phyloP scores from a whole-genome alignment of 2,797 vertebrate species.

The Ambastaia sidthimunki region DNA sequence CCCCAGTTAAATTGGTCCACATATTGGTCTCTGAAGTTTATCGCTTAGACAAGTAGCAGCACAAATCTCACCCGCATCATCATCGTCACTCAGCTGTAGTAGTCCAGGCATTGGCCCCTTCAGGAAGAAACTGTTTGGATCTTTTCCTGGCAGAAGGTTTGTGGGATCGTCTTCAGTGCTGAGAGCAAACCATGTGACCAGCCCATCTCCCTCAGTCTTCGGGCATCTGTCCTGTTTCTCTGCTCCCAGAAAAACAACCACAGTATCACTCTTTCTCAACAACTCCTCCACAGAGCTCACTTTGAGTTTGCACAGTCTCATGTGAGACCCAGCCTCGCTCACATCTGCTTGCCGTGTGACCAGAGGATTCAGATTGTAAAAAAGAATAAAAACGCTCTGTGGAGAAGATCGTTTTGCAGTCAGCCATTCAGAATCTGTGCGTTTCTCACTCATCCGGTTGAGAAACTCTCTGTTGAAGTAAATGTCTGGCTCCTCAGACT shows the following conservation, averaged over 20 bases:
- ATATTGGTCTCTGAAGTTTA: no score
- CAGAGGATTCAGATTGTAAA: slow-evolving; percentile 86
- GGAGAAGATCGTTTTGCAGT: slow-evolving; percentile 76
- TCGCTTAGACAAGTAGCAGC: no score
- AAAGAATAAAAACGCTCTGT: slow-evolving; percentile 84
- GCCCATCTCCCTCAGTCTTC: slow-evolving; percentile 68
- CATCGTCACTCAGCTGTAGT: slow-evolving; percentile 84
- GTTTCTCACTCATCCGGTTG: slow-evolving; percentile 86
- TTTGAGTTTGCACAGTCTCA: slow-evolving; percentile 80
- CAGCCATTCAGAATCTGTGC: slow-evolving; percentile 84
- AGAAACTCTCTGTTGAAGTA: slow-evolving; percentile 87
- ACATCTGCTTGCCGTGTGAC: slow-evolving; percentile 66
- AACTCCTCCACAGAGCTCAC: slow-evolving; percentile 77
- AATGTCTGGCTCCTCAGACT: slow-evolving; percentile 73
- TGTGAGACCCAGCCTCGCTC: slow-evolving; percentile 66
- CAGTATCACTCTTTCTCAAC: slow-evolving; percentile 71
- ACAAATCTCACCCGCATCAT: slow-evolving; percentile 86
- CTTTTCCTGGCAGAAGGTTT: slow-evolving; percentile 76
- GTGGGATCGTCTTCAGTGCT: slow-evolving; percentile 73
- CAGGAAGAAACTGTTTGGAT: slow-evolving; percentile 81
- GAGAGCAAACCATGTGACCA: slow-evolving; percentile 90
- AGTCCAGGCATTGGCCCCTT: slow-evolving; percentile 83
- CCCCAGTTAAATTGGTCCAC: no score
- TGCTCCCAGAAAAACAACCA: slow-evolving; percentile 88
- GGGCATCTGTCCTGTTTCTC: slow-evolving; percentile 71